Evolutionary conservation across 2,113 vertebrate genomes (phyloP).

Genomic region (Odobenus rosmarus): DNA sequence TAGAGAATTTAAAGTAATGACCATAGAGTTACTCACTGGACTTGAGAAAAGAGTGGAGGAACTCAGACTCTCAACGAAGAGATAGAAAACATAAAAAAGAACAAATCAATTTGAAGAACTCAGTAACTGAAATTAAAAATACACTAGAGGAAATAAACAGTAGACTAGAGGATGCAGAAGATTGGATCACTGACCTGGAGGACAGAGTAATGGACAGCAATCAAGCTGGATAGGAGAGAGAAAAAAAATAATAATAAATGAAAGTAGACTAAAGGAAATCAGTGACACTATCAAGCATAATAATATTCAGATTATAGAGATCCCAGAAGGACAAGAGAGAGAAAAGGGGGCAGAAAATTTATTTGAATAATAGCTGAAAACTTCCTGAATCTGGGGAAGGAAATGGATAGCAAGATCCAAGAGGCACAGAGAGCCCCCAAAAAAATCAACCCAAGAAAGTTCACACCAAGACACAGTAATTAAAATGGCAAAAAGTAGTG

Average conservation of each 20-base stretch:
- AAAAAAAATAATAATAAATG: too few relatives aligned
- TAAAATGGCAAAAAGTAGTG: not conserved
- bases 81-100: not conserved
- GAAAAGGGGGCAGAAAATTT: not conserved
- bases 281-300: not conserved
- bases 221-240: too few relatives aligned
- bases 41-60: not conserved
- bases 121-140: too few relatives aligned
- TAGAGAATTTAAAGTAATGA: not conserved
- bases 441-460: not conserved
- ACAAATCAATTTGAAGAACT: not conserved
- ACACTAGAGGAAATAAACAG: too few relatives aligned
- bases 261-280: not conserved
- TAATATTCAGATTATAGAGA: not conserved
- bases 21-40: not conserved
- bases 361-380: not conserved
- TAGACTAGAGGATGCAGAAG: too few relatives aligned
- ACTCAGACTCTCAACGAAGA: not conserved
- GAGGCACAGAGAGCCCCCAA: not conserved
- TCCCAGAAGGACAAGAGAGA: not conserved
- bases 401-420: not conserved
- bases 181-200: too few relatives aligned
- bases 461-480: not conserved
- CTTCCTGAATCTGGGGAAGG: not conserved
- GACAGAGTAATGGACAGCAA: too few relatives aligned